Evolutionary conservation across 2,888 invertebrate species (phyloP).

Genomic region (Desoria tigrina): DNA sequence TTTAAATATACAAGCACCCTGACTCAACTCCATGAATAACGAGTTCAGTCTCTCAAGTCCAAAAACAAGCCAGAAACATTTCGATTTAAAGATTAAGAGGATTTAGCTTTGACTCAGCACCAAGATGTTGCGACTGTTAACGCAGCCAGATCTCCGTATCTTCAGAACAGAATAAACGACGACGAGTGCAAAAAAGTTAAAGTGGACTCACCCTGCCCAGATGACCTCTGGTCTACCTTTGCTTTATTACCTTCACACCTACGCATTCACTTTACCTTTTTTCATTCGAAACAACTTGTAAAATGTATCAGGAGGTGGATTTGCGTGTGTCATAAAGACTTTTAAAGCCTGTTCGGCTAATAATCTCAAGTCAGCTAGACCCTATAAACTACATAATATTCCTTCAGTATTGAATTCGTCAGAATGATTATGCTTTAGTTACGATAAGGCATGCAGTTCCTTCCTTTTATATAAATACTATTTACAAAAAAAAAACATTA

Average conservation of each 20-base stretch:
- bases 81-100: too few species aligned
- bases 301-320: background rate
- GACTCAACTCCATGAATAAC: background rate
- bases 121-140: background rate
- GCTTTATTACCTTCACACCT: conserved; percentile 30
- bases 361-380: too few species aligned
- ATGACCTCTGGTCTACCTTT: conserved; percentile 40
- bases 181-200: conserved; percentile 9
- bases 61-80: too few species aligned
- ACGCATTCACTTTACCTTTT: conserved; percentile 25
- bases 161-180: background rate
- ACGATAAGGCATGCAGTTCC: too few species aligned
- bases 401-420: too few species aligned
- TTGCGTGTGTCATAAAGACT: conserved; percentile 5
- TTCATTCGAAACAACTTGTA: background rate
- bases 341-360: background rate
- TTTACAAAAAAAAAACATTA: too few species aligned
- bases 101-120: background rate
- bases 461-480: too few species aligned
- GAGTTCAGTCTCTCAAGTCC: too few species aligned
- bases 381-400: too few species aligned
- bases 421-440: too few species aligned
- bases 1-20: too few species aligned
- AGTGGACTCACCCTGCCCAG: conserved; percentile 37
- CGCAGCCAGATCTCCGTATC: background rate